These are phyloP conservation scores for Ctenosaura bakeri DNA, from an alignment of 2,797 vertebrate genomes.

Conservation along the genomic window DNA sequence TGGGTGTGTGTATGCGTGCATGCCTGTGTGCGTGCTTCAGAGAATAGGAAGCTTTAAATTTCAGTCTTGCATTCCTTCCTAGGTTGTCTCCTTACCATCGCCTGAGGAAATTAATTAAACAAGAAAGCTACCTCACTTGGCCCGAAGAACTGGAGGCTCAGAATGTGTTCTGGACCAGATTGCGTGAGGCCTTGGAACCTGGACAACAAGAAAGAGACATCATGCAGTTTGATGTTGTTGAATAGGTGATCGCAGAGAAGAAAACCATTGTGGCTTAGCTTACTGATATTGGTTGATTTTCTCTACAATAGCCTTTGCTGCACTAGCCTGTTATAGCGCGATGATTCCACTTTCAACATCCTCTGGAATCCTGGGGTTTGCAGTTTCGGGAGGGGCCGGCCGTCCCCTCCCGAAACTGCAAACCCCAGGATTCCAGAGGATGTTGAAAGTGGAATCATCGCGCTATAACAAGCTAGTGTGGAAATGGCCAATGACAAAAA, in stretches of 20 bases:
- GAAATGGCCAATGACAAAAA: background rate
- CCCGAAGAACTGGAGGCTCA: constrained; percentile 60
- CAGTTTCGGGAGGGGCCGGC: too few species aligned
- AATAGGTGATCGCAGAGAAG: background rate
- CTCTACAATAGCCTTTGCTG: background rate
- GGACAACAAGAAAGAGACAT: background rate
- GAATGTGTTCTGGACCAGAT: constrained; percentile 64
- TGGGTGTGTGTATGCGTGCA: too few species aligned
- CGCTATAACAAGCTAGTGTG: too few species aligned
- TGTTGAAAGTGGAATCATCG: too few species aligned
- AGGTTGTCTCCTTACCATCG: constrained; percentile 67
- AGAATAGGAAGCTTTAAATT: background rate
- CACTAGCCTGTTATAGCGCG: too few species aligned
- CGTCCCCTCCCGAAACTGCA: too few species aligned
- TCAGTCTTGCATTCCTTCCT: constrained; percentile 17
- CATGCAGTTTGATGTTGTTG: constrained; percentile 4
- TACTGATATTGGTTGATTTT: background rate
- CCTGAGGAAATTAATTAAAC: constrained; percentile 65
- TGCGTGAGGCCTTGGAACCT: constrained; percentile 54
- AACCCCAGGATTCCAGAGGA: too few species aligned
- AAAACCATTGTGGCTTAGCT: background rate
- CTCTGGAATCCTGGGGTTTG: too few species aligned
- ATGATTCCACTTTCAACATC: too few species aligned
- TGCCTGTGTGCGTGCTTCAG: background rate
- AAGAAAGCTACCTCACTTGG: constrained; percentile 67